A percentile compares a stretch with the other conserved stretches of the same genome.
phyloP scores from a whole-genome alignment of 2,888 invertebrate species.

The Hemithea aestivaria region DNA sequence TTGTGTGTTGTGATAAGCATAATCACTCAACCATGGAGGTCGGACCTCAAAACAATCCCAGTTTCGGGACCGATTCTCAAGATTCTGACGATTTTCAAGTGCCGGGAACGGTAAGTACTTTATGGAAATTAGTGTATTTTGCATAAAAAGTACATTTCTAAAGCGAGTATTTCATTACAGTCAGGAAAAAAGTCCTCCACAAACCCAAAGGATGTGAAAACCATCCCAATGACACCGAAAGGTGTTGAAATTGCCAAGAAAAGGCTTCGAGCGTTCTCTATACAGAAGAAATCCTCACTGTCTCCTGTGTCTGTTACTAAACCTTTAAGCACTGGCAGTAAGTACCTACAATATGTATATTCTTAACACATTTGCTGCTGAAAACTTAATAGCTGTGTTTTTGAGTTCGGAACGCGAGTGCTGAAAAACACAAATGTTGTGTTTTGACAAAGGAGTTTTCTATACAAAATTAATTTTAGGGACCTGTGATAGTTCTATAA shows the following conservation, averaged over 20 bases:
- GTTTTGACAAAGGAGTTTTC: too few species aligned
- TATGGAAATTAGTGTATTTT: too few species aligned
- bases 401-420: too few species aligned
- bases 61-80: conserved; percentile 38
- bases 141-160: too few species aligned
- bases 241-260: conserved; percentile 71
- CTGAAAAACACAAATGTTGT: too few species aligned
- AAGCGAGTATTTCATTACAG: conserved; percentile 7
- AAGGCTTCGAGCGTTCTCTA: conserved; percentile 68
- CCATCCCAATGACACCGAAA: conserved; percentile 31
- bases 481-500: too few species aligned
- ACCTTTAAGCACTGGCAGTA: conserved; percentile 46
- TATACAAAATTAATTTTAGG: too few species aligned
- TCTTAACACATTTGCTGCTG: too few species aligned
- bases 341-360: conserved; percentile 25
- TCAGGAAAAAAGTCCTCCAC: conserved; percentile 5
- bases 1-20: too few species aligned
- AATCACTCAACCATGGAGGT: conserved; percentile 32
- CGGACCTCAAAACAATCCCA: conserved; percentile 20
- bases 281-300: conserved; percentile 65
- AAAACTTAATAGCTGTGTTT: too few species aligned
- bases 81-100: conserved; percentile 40
- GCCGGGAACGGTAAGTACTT: conserved; percentile 36
- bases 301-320: conserved; percentile 46
- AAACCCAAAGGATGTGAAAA: conserved; percentile 15